Evolutionary conservation across 2,797 vertebrate genomes (phyloP).

Genomic region (Columba guinea): DNA sequence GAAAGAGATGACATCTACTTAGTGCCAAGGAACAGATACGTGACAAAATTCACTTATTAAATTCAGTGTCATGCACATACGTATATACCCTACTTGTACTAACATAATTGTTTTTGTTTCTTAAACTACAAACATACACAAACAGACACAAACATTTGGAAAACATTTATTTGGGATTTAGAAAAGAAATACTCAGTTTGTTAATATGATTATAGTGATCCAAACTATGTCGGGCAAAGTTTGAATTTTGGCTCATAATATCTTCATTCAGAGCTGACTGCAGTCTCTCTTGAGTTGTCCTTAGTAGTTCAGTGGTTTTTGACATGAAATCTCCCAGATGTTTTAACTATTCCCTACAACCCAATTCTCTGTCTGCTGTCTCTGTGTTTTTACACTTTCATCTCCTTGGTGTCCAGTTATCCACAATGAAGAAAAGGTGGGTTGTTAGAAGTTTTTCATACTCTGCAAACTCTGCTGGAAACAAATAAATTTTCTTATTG

Average conservation of each 20-base stretch:
- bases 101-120: neutral
- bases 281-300: neutral
- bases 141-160: neutral
- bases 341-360: neutral
- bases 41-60: neutral
- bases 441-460: neutral
- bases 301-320: neutral
- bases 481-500: neutral
- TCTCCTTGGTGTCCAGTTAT: neutral
- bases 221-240: neutral
- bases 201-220: neutral
- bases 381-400: neutral
- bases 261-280: neutral
- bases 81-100: neutral
- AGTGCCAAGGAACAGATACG: neutral
- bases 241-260: neutral
- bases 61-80: neutral
- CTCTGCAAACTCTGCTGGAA: neutral
- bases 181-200: accelerated
- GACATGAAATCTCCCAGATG: neutral
- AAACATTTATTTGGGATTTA: neutral
- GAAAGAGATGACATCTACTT: neutral
- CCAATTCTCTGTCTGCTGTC: neutral
- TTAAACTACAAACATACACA: neutral
- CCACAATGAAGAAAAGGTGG: neutral